Evolutionary conservation across 2,888 invertebrate species (phyloP), one percentile per base, ranked within the genome.

Genomic region (Hylaea fasciaria): DNA sequence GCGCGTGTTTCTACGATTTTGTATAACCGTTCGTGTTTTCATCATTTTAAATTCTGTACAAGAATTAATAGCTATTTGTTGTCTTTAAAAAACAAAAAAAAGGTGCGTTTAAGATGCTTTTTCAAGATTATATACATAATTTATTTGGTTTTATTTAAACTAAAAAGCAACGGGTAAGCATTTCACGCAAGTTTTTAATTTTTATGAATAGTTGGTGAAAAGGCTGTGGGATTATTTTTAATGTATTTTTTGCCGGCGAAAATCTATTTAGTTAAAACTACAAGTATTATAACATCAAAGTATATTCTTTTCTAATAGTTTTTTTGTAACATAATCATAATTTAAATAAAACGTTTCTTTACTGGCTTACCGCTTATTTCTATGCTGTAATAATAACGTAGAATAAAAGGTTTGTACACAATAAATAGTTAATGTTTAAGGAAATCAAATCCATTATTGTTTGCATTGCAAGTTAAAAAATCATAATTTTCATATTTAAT

Each of bases 141-240:
- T 62, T 69, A 66, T 68, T 66, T 69, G 37, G 43, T 64, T 53
- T 62, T 52, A 49, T 55, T 56, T 66, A 66, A 67, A 64, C 51
- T 65, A 70, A 70, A 73, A 77, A 79, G 81, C 82, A 71, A 78
- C 79, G 82, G 83, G 83, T 81, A 79, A 73, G 83, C 82, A 81
- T 83, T 83, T 81, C 76, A 73, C 59, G 69, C 70, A 69, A 71
- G 59, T 70, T 65, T 71, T 70, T 72, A 60, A 65, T 70, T 68
- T 71, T 70, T 52, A 49, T 5, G 63, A 71, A 65, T 66, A 69
- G 65, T 70, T 62, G 65, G 69, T 66, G 67, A 69, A 64, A 70
- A 71, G 79, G 77, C 79, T 78, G 81, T 79, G 79, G 77, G 76
- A 55, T 62, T 32, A 54, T 68, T 58, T 57, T 65, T 58, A 50